Evolutionary conservation across 2,113 vertebrate genomes (phyloP), one percentile per base, ranked within the genome.

Genomic region (Periophthalmodon schlosseri): DNA sequence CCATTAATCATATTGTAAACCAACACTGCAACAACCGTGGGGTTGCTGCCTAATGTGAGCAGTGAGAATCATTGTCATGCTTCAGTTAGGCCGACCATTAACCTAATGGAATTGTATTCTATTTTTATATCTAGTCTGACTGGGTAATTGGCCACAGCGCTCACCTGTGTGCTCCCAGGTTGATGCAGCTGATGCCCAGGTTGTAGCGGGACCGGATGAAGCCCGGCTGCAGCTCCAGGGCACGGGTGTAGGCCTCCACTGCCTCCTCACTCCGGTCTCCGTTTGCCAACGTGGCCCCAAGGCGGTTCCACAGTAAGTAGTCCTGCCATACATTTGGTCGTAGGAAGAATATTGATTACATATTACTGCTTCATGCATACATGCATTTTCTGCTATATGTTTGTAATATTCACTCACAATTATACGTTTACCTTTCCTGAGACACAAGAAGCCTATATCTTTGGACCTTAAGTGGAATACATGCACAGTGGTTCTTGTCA

Each of bases 201-300:
- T 99, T 99, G 91, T 99, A 99, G 77, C 97, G 95, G 81, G 97
- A 99, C 28, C 97, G 93, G 81, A 99, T 99, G 84, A 99, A 99
- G 61, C 97, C 97, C 0, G 98, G 97, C n/a, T 99, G 98, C 21
- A 99, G 96, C 88, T 98, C 96, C 77, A 99, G 85, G 0, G 98
- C 98, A 39, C 95, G 74, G 0, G 96, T 97, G 72, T 99, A 99
- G 0, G 98, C 98, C 73, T 99, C 98, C 46, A 99, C 96, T 0
- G 98, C 98, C 82, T 99, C 98, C 78, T 97, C 95, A 0, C 98
- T 99, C 79, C 97, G 95, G 88, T 99, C 97, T 39, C 98, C 97
- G 0, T 99, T 99, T 0, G 98, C 98, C 90, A 99, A 80, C 0
- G 98, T 99, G 0, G 98, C 98, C 52, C 98, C 98, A 1, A 99